Base-by-base conservation (phyloP, 2,113 vertebrate species). In the Actenoides lindsayi region DNA sequence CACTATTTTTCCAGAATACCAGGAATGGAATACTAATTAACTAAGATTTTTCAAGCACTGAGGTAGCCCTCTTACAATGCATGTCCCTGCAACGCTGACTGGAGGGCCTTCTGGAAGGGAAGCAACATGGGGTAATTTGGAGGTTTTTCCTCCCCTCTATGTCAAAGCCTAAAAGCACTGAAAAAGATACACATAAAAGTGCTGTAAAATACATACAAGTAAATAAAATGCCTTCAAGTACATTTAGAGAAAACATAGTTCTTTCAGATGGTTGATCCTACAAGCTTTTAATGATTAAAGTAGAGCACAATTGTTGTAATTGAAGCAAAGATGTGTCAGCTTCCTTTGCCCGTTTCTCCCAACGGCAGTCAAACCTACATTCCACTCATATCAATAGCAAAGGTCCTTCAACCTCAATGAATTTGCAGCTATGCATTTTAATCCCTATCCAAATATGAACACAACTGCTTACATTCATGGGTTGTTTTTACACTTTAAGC, bases 261-360 rank as follows among this genome's bases (percentile, higher is more conserved):
- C 19, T 46, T 46, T 46, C 46, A 46, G 18, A 46, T 5, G 18
- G 46, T 20, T 46, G 46, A 46, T 46, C 19, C 46, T 46, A 46
- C 46, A 85, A 60, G 3, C 53, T 84, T 42, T 74, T 16, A 33
- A 0, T 51, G 62, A 41, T 50, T 50, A 9, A 35, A 37, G 23
- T 21, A 25, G 1, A 54, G 5, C 16, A 18, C 0, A 0, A 35
- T 13, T 76, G 79, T 46, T 53, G 0, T 56, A 69, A 42, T 0
- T 46, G 10, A n/a, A 86, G 53, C 3, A 7, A 56, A 77, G 11
- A 71, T 16, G 3, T n/a, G 3, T 37, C 27, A 53, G 27, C 12
- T 73, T 33, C 30, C 39, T 90, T 35, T 35, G 10, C n/a, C 33
- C 33, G 31, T 53, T 23, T 76, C 30, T 19, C 9, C 11, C 11